Evolutionary conservation across 2,888 invertebrate species (phyloP), one percentile per base, ranked within the genome.

Genomic region (Brachypalpus laphriformis): DNA sequence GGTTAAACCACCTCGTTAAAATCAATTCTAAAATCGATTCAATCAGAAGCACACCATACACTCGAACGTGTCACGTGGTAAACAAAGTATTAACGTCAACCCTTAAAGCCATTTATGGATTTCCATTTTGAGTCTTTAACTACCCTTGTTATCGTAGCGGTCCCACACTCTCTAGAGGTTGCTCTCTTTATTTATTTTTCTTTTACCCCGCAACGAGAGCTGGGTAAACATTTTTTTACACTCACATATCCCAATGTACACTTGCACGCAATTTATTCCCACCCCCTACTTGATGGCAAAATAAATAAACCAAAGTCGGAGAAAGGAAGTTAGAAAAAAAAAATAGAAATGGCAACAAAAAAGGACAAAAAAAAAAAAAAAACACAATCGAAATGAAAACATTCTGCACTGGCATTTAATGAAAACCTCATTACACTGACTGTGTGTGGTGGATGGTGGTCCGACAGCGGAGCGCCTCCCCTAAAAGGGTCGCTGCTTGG

Each of bases 361-460:
- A n/a, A n/a, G n/a, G 5, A 9, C n/a, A 4, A 31, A 54, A 3
- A 3, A n/a, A 22, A 45, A 28, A 25, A 45, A 18, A 5, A n/a
- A 37, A 18, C 4, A 34, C 34, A 31, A 25, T 28, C 28, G 14
- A 45, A 61, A 61, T 45, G 61, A 61, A 61, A 61, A 40, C 45
- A 45, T 61, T 61, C 18, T 25, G 45, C 45, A 42, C 8, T 14
- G 28, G 9, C 61, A 61, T 61, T 61, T 25, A 61, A 61, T 61
- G 42, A 47, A 47, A 61, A 59, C 59, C 61, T 45, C 61, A 61
- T 45, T 61, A 45, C 14, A 22, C 47, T 47, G 9, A 11, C 7
- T 47, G 47, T 47, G 7, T 42, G 20, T 16, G 14, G 16, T 6
- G 42, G 1, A 11, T 3, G 2, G 14, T 11, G 47, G 47, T 8